Conservation (phyloP, 2,797 vertebrate species). For the Alauda arvensis region DNA sequence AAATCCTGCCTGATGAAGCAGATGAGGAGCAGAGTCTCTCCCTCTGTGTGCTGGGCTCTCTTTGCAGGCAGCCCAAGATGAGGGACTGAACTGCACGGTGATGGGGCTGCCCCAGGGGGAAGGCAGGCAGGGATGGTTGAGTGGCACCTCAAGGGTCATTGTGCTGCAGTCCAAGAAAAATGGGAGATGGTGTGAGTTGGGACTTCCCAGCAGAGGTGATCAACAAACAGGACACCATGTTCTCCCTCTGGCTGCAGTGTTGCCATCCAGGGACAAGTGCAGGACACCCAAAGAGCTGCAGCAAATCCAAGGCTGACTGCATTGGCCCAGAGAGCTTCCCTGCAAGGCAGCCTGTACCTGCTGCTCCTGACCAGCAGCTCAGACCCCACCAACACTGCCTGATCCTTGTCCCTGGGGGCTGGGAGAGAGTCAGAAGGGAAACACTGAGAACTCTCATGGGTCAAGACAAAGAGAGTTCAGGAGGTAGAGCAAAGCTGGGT, state of each 20-base stretch:
- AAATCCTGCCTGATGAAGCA: background rate
- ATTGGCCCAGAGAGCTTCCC: background rate
- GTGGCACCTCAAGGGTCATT: background rate
- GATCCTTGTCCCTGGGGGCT: background rate
- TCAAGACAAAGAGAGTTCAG: background rate
- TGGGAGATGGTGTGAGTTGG: background rate
- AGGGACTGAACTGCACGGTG: background rate
- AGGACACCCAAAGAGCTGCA: background rate
- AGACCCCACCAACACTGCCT: rapidly evolving
- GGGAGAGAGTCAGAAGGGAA: background rate
- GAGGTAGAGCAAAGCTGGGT: background rate
- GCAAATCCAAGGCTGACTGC: background rate
- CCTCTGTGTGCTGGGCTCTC: background rate
- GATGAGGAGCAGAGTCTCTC: background rate
- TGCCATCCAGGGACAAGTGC: background rate
- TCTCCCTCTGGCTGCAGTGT: background rate
- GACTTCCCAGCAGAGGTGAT: background rate
- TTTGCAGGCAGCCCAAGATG: background rate
- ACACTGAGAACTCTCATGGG: background rate
- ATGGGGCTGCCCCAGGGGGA: background rate
- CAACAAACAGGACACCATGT: background rate
- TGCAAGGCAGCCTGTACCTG: background rate
- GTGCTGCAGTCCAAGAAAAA: background rate
- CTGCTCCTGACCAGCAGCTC: background rate
- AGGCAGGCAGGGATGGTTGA: background rate